Evolutionary conservation across 2,888 invertebrate genomes (phyloP).

Genomic region (Drepana falcataria): DNA sequence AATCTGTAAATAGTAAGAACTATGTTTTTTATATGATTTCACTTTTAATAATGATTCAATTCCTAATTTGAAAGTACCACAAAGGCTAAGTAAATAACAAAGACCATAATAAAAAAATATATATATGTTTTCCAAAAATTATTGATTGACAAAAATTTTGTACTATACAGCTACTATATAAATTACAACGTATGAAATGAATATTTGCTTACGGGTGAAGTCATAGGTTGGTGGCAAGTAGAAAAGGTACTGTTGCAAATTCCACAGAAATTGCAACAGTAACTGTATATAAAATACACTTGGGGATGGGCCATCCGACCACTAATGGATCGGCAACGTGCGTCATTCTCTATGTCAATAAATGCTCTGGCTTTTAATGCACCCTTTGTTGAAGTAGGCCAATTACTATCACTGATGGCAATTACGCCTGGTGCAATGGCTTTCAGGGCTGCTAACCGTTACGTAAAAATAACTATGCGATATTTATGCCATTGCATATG

Average conservation of each 20-base stretch:
- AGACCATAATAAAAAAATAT: too few relatives aligned
- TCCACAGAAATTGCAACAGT: conserved; percentile 8
- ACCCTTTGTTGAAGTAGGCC: conserved; percentile 58
- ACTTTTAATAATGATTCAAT: too few relatives aligned
- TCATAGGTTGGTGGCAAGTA: neutral
- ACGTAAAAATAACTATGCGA: conserved; percentile 7
- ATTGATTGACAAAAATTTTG: too few relatives aligned
- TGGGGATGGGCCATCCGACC: conserved; percentile 32
- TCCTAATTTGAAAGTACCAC: too few relatives aligned
- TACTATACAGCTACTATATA: neutral
- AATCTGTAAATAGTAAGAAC: too few relatives aligned
- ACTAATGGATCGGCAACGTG: conserved; percentile 55
- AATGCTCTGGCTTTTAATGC: conserved; percentile 55
- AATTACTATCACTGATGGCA: conserved; percentile 52
- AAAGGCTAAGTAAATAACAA: too few relatives aligned
- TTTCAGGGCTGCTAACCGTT: conserved; percentile 16
- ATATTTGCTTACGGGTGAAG: neutral
- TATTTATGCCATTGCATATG: neutral
- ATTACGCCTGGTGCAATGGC: conserved; percentile 37
- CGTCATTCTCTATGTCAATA: conserved; percentile 60
- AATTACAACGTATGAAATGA: too few relatives aligned
- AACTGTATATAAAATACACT: conserved; percentile 7
- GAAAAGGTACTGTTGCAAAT: neutral
- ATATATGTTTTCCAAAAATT: too few relatives aligned
- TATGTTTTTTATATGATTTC: too few relatives aligned